Evolutionary conservation across 2,797 vertebrate genomes (phyloP), one percentile per base, ranked within the genome.

Genomic region (Neosilurus hyrtlii): DNA sequence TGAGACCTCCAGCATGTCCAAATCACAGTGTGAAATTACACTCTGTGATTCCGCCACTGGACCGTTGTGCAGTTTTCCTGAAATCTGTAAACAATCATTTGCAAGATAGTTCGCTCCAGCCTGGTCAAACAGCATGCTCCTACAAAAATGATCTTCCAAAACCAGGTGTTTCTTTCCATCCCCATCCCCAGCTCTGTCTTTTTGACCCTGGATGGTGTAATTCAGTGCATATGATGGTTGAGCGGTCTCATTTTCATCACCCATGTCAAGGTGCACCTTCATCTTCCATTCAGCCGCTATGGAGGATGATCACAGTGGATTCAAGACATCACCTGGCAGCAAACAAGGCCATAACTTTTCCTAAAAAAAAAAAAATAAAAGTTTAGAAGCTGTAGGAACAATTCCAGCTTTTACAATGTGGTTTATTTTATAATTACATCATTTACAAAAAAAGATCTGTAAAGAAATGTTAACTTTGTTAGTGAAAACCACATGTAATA

Each of bases 1-100:
- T 0, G 93, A 91, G 83, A 93, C 90, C 61, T 92, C 91, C 3
- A 92, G 88, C 86, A 79, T 87, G 86, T 52, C 84, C 86, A 52
- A 71, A 52, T 87, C 83, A 61, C 86, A 88, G 74, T 85, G 86
- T 35, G 90, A 86, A 77, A 85, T 81, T 10, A 86, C 37, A 54
- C 86, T 89, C 78, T 91, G 90, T 63, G 80, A 75, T 43, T 88
- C 79, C 43, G 72, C 78, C 54, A 89, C 51, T 63, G 83, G 87
- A 62, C 92, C 92, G 24, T 93, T 93, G 43, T 82, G 88, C 79
- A 92, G 87, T 61, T 76, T 79, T 16, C 87, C 89, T 16, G 91
- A 86, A n/a, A 79, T 74, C 26, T 88, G 85, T 18, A 72, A 75
- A 70, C 87, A 83, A 43, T 88, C 88, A 70, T 86, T 77, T 78